Evolutionary conservation across 2,113 vertebrate species (phyloP).

Genomic region (Octodon degus): DNA sequence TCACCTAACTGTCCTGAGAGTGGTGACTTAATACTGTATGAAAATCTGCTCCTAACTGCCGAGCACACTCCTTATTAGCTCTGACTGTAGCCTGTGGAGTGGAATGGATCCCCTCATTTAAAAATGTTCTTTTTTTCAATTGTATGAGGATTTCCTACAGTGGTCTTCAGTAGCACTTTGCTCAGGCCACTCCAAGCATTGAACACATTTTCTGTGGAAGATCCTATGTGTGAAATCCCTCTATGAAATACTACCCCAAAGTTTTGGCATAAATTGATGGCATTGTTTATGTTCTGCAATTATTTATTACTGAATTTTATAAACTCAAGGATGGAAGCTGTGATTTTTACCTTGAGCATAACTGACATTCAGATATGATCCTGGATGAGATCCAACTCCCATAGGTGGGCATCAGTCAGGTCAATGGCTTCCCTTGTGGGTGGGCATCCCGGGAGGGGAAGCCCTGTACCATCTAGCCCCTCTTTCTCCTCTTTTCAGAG

Average conservation of each 20-base stretch:
- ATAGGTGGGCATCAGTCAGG: background rate
- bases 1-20: background rate
- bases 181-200: background rate
- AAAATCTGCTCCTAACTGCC: background rate
- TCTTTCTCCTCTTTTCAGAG: background rate
- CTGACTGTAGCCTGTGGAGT: background rate
- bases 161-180: background rate
- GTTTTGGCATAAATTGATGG: background rate
- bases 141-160: background rate
- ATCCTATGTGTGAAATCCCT: background rate
- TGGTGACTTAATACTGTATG: background rate
- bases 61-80: background rate
- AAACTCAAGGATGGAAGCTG: background rate
- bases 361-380: background rate
- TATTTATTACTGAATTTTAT: background rate
- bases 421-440: fast-evolving
- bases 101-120: background rate
- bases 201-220: background rate
- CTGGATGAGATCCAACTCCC: background rate
- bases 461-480: background rate
- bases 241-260: background rate
- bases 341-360: background rate
- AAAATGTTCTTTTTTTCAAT: background rate
- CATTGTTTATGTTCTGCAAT: background rate
- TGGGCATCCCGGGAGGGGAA: background rate